Conservation (phyloP, 2,888 invertebrate genomes). For the Gandaritis pyraliata region DNA sequence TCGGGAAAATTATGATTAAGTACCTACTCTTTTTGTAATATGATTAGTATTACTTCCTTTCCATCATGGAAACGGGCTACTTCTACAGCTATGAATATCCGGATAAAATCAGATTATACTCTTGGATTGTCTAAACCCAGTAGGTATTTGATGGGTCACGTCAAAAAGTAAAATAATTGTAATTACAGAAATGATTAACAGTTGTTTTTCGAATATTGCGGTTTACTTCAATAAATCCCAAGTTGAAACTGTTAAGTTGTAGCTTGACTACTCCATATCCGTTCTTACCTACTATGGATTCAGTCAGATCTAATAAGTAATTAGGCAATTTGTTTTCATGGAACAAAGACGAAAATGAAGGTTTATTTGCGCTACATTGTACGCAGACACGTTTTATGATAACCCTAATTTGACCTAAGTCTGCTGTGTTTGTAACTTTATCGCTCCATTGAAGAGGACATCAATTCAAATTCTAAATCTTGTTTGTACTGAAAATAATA, state of each 20-base stretch:
- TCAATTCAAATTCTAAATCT: not conserved
- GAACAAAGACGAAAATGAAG: slow-evolving; percentile 49
- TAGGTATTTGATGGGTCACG: too few species aligned
- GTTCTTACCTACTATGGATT: too few species aligned
- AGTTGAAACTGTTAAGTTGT: too few species aligned
- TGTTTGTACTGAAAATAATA: not conserved
- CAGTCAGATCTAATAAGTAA: too few species aligned
- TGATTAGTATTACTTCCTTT: slow-evolving; percentile 8
- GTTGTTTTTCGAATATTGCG: too few species aligned
- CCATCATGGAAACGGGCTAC: not conserved
- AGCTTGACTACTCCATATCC: too few species aligned
- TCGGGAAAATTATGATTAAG: slow-evolving; percentile 8
- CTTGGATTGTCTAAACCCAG: too few species aligned
- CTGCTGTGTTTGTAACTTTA: slow-evolving; percentile 8
- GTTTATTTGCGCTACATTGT: slow-evolving; percentile 31
- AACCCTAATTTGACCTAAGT: slow-evolving; percentile 53
- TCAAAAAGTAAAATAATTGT: too few species aligned
- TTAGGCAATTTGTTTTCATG: not conserved
- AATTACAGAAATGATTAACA: too few species aligned
- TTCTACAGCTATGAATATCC: not conserved
- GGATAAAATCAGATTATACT: not conserved
- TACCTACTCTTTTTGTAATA: slow-evolving; percentile 18
- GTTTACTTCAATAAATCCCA: too few species aligned
- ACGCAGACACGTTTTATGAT: slow-evolving; percentile 49
- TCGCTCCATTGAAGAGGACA: slow-evolving; percentile 6